Conservation (phyloP, 1,140 invertebrate species). For the Drosophila lacertosa region DNA sequence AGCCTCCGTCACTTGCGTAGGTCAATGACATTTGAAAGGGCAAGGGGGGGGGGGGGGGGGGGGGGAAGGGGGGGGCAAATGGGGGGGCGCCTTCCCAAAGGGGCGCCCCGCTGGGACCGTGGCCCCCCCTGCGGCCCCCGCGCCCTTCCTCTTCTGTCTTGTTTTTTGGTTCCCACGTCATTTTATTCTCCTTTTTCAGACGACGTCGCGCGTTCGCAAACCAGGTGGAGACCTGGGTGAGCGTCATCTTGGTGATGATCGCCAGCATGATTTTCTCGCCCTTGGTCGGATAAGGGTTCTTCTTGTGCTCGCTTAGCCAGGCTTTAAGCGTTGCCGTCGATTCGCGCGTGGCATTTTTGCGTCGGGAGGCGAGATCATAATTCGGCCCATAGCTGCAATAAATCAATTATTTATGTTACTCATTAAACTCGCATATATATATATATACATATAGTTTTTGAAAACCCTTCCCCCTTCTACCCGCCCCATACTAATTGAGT, state of each 20-base stretch:
- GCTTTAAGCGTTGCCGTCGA: slow-evolving; percentile 98
- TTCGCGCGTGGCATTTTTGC: slow-evolving; percentile 99
- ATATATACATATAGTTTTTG: no score
- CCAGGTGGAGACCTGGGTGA: slow-evolving; percentile 98
- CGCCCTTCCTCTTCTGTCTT: slow-evolving; percentile 96
- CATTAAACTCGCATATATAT: no score
- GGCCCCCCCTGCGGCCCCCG: no score
- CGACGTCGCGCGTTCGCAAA: slow-evolving; percentile 96
- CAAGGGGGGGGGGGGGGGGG: no score
- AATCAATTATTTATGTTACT: no score
- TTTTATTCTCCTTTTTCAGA: slow-evolving; percentile 98
- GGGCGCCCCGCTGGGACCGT: slow-evolving; percentile 37
- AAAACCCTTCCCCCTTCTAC: no score
- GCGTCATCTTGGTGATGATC: slow-evolving; percentile 97
- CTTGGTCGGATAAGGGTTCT: slow-evolving; percentile 98
- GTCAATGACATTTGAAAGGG: slow-evolving; percentile 12
- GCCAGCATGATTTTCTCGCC: slow-evolving; percentile 98
- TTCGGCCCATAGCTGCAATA: slow-evolving; percentile 94
- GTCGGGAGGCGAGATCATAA: slow-evolving; percentile 95
- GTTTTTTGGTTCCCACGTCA: slow-evolving; percentile 98
- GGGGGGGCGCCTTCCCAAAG: slow-evolving; percentile 58
- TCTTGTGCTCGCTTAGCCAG: slow-evolving; percentile 97
- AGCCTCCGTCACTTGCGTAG: slow-evolving; percentile 9
- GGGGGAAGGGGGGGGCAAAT: slow-evolving; percentile 1
- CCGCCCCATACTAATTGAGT: slow-evolving; percentile 5